These are phyloP conservation scores for Kuschelorhynchus macadamiae DNA, from an alignment of 2,888 invertebrate species.

Conservation along the genomic window DNA sequence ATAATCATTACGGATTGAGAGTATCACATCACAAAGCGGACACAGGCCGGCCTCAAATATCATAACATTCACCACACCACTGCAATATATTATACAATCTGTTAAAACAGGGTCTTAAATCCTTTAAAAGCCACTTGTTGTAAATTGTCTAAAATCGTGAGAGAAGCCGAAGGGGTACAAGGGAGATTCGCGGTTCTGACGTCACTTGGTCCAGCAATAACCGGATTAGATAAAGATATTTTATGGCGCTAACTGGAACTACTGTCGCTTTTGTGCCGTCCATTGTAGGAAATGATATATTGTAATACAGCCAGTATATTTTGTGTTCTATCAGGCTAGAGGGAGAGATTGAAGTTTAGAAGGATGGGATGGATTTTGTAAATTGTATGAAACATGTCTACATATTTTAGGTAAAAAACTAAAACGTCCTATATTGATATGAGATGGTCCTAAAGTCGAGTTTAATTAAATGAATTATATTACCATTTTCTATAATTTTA, in stretches of 20 bases:
- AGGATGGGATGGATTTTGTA: too few species aligned
- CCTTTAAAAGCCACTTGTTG: conserved; percentile 40
- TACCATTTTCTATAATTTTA: too few species aligned
- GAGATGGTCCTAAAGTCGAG: too few species aligned
- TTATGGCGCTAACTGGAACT: conserved; percentile 27
- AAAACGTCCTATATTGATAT: too few species aligned
- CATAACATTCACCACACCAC: conserved; percentile 1
- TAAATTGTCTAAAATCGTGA: conserved; percentile 16
- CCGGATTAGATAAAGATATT: conserved; percentile 56
- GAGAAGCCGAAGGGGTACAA: conserved; percentile 53
- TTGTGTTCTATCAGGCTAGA: too few species aligned
- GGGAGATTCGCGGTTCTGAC: conserved; percentile 56
- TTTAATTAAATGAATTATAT: too few species aligned
- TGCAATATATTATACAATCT: not conserved
- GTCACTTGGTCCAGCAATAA: conserved; percentile 59
- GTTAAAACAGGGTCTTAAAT: conserved; percentile 15
- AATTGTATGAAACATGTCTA: too few species aligned
- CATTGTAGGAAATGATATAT: conserved; percentile 4
- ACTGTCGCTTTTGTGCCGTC: conserved; percentile 17
- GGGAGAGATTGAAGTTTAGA: too few species aligned
- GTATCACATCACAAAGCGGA: not conserved
- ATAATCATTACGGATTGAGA: too few species aligned
- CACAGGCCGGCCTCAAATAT: not conserved
- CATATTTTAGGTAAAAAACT: too few species aligned
- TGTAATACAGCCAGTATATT: too few species aligned